Evolutionary conservation across 2,797 vertebrate species (phyloP).

Genomic region (Melanotaenia parkinsoni): DNA sequence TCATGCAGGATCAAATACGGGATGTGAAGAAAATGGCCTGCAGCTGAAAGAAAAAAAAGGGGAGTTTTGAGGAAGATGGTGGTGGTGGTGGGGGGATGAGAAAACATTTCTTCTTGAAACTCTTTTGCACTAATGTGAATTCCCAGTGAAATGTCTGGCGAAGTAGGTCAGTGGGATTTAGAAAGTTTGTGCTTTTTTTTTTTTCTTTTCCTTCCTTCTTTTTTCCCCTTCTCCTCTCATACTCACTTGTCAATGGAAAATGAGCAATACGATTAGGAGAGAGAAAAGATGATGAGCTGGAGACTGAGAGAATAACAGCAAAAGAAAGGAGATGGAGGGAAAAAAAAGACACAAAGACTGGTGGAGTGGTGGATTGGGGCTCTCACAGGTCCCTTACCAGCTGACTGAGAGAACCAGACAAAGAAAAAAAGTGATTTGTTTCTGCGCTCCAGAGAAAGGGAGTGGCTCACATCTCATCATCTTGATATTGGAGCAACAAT

Average conservation of each 20-base stretch:
- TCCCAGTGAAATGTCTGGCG: slow-evolving; percentile 79
- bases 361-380: slow-evolving; percentile 65
- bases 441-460: slow-evolving; percentile 66
- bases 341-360: slow-evolving; percentile 42
- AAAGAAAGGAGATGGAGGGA: slow-evolving; percentile 29
- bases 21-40: slow-evolving; percentile 73
- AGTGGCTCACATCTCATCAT: slow-evolving; percentile 72
- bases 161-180: slow-evolving; percentile 85
- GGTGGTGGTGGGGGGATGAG: slow-evolving; percentile 25
- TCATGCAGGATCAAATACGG: slow-evolving; percentile 67
- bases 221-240: slow-evolving; percentile 25
- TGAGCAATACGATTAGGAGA: slow-evolving; percentile 78
- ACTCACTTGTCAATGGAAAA: slow-evolving; percentile 78
- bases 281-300: slow-evolving; percentile 69
- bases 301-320: slow-evolving; percentile 48
- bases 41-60: slow-evolving; percentile 60
- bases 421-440: slow-evolving; percentile 59
- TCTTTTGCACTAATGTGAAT: slow-evolving; percentile 81
- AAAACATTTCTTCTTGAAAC: slow-evolving; percentile 74
- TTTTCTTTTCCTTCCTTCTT: background rate
- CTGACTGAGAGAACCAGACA: slow-evolving; percentile 66
- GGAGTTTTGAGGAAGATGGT: slow-evolving; percentile 42
- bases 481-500: slow-evolving; percentile 81
- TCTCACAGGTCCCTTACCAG: slow-evolving; percentile 62
- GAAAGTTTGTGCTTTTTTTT: slow-evolving; percentile 75